A percentile compares a stretch with the other conserved stretches of the same genome.
These are phyloP conservation scores for Macaca fascicularis DNA, from an alignment of 2,113 vertebrate genomes.

Conservation along the genomic window DNA sequence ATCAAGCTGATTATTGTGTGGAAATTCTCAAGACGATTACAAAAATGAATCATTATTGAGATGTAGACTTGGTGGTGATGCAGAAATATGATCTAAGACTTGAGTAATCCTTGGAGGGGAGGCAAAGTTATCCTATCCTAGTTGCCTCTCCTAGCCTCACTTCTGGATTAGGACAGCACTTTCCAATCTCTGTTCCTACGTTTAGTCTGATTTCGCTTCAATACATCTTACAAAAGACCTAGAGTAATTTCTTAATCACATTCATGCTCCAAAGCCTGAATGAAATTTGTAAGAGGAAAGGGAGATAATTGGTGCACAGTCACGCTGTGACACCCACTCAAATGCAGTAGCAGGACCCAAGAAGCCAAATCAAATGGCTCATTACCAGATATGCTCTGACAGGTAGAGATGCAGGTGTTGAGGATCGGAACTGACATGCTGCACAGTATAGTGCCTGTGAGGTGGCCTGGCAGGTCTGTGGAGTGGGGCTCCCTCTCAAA, in stretches of 20 bases:
- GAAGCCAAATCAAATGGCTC: neutral
- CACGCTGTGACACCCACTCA: neutral
- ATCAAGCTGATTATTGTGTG: neutral
- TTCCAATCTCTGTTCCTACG: neutral
- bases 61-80: neutral
- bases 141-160: neutral
- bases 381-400: neutral
- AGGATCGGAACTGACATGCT: neutral
- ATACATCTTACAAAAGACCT: neutral
- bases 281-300: neutral
- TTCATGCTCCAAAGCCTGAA: neutral
- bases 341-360: neutral
- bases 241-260: neutral
- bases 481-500: neutral
- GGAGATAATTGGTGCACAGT: neutral
- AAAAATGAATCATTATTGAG: neutral
- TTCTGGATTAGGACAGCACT: neutral
- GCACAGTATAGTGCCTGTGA: rapidly evolving
- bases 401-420: neutral
- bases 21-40: slow-evolving; percentile 1
- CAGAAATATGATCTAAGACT: neutral
- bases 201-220: neutral
- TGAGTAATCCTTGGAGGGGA: neutral
- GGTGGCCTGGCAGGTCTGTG: neutral
- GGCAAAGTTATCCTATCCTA: neutral